Conservation (phyloP, 2,888 invertebrate species). For the Pycnomerus fuliginosus region DNA sequence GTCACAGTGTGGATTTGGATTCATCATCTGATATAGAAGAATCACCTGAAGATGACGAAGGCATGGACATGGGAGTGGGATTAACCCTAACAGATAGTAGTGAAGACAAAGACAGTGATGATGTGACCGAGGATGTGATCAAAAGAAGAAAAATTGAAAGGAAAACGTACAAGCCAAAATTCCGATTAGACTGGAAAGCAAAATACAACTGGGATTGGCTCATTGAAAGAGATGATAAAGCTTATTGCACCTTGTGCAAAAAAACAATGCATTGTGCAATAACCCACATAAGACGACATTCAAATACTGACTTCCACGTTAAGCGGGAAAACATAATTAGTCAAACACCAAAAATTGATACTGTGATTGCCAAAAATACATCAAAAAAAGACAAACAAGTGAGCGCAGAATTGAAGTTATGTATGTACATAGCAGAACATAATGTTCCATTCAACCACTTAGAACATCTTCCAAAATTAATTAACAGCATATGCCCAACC, state of each 20-base stretch:
- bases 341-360: not conserved
- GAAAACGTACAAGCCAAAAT: not conserved
- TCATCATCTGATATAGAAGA: too few species aligned
- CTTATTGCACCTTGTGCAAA: too few species aligned
- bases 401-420: not conserved
- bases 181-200: not conserved
- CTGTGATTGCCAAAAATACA: slow-evolving; percentile 1
- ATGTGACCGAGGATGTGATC: not conserved
- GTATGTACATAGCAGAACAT: slow-evolving; percentile 3
- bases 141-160: not conserved
- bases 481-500: not conserved
- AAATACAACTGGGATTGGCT: not conserved
- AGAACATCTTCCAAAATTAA: not conserved
- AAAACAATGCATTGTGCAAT: slow-evolving; percentile 1
- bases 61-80: too few species aligned
- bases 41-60: too few species aligned
- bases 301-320: not conserved
- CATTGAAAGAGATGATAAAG: too few species aligned
- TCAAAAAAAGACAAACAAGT: not conserved
- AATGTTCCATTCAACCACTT: not conserved
- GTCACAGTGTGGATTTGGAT: too few species aligned
- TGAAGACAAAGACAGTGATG: not conserved
- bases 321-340: not conserved
- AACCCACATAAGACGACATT: not conserved
- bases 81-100: not conserved